Conservation (phyloP, 2,888 invertebrate species). For the Mantis religiosa region DNA sequence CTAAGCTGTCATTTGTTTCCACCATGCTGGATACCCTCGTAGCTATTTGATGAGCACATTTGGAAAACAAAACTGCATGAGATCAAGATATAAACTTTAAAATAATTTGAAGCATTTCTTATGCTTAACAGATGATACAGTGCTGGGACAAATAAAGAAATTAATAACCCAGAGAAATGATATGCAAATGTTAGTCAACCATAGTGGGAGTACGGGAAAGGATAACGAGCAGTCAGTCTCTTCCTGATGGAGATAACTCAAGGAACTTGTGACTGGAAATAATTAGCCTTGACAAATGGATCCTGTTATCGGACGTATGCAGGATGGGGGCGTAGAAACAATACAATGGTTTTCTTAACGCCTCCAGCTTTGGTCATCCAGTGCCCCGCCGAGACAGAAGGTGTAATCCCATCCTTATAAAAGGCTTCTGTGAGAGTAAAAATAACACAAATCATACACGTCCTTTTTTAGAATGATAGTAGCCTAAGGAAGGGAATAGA, state of each 20-base stretch:
- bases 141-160: background rate
- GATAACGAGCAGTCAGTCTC: background rate
- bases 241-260: background rate
- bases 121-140: background rate
- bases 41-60: too few relatives aligned
- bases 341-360: too few relatives aligned
- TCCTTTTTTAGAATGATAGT: background rate
- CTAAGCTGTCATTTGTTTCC: too few relatives aligned
- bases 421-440: background rate
- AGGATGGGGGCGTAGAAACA: background rate
- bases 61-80: too few relatives aligned
- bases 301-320: background rate
- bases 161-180: background rate
- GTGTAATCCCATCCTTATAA: background rate
- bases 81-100: background rate
- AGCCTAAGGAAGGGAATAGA: background rate
- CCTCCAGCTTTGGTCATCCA: background rate
- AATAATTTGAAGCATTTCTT: background rate
- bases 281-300: constrained; percentile 2
- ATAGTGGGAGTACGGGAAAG: background rate
- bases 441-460: background rate
- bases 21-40: too few relatives aligned
- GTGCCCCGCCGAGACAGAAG: background rate
- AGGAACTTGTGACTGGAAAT: background rate
- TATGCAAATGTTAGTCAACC: background rate